Evolutionary conservation across 2,113 vertebrate genomes (phyloP).

Genomic region (Scalopus aquaticus): DNA sequence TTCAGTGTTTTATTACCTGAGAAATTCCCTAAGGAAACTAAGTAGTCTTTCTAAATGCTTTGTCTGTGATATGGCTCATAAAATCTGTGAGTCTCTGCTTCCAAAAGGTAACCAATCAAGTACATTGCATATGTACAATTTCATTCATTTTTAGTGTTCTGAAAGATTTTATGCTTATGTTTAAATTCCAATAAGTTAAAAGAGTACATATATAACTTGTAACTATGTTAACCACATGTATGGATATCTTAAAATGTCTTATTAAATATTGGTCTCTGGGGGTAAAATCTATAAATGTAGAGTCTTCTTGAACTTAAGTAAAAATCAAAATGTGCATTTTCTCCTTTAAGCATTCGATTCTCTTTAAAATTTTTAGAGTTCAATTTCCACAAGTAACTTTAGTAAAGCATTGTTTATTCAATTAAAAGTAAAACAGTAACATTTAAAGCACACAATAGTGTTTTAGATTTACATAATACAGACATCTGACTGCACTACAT

Average conservation of each 20-base stretch:
- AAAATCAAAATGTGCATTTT: neutral
- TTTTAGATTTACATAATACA: neutral
- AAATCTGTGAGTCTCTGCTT: neutral
- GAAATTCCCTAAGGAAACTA: slow-evolving; percentile 18
- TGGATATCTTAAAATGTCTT: neutral
- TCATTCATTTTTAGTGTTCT: neutral
- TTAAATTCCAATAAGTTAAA: slow-evolving; percentile 21
- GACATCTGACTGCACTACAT: neutral
- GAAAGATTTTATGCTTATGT: neutral
- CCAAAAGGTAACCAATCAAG: neutral
- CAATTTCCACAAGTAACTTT: neutral
- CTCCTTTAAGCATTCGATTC: neutral
- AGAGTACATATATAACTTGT: neutral
- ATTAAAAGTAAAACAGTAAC: neutral
- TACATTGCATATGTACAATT: neutral
- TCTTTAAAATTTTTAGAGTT: neutral
- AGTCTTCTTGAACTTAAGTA: neutral
- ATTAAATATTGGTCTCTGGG: neutral
- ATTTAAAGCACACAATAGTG: neutral
- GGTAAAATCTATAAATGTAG: neutral
- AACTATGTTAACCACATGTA: neutral
- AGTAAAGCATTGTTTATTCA: neutral
- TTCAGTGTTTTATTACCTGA: neutral
- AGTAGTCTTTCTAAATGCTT: neutral
- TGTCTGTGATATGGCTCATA: neutral